Base-by-base conservation (phyloP, 37 sponge, comb jelly and placozoan species). In the Haliclona indistincta region DNA sequence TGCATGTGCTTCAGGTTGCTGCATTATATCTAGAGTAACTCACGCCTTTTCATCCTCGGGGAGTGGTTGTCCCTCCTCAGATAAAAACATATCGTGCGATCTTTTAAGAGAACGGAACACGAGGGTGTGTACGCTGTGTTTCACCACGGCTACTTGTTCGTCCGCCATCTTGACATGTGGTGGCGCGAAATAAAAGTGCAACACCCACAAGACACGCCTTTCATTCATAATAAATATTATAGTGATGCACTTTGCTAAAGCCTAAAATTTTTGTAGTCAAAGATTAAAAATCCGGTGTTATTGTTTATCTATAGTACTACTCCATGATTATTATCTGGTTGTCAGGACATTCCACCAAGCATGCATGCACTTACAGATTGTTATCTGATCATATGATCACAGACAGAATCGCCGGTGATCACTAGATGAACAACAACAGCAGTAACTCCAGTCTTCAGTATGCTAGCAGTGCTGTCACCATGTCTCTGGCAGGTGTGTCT, bases 41-140 rank as follows among this genome's bases (percentile, higher is more conserved):
- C 52, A 92, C 94, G 89, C 90, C 56, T 54, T 19, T 25, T 88
- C 89, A 83, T 96, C 88, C 42, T 91, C 84, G 13, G 86, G 86
- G 1, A 94, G 26, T 0, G 93, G 81, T 30, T 84, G 80, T 19
- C 93, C 85, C 47, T 92, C 85, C 22, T 92, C 91, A 58, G 85
- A 73, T 20, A 95, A 64, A 81, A 98, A 98, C 91, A 98, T 92
- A 61, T 98, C 99, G 77, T 98, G 99, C 0, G 96, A 89, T 62
- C 99, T 72, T 73, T 98, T 98, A 47, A 98, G 84, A 22, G 99
- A 98, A 6, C 99, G 90, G 73, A 98, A 98, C 44, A 98, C 88
- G 4, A 98, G 78, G 25, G 99, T 98, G 82, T 98, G 96, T 17
- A 95, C 91, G 45, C 90, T 88, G 76, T 95, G 96, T 72, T 81